Percentiles rank a stretch among this genome's conserved stretches.
These are phyloP conservation scores for Pelodytes ibericus DNA, from an alignment of 2,797 vertebrate species.

Conservation along the genomic window DNA sequence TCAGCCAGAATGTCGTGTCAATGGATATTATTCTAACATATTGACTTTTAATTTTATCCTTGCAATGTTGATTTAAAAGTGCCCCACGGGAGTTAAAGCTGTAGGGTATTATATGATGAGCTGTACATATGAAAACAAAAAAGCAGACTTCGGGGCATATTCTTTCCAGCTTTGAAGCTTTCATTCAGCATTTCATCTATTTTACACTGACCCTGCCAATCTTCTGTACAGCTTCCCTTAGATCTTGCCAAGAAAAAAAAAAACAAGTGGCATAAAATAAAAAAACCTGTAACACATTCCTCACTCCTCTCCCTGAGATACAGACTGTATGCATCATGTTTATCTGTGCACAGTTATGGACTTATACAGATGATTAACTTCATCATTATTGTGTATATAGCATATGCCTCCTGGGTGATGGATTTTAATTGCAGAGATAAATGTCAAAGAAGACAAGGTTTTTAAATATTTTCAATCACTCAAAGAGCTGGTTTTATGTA, in stretches of 20 bases:
- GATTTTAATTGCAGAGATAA: slow-evolving; percentile 33
- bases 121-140: slow-evolving; percentile 54
- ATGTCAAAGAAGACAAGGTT: neutral
- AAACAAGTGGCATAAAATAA: neutral
- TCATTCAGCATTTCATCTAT: slow-evolving; percentile 55
- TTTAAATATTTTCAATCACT: slow-evolving; percentile 9
- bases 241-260: slow-evolving; percentile 45
- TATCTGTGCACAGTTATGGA: slow-evolving; percentile 14
- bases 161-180: slow-evolving; percentile 51
- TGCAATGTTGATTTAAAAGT: slow-evolving; percentile 55
- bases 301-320: slow-evolving; percentile 6
- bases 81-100: slow-evolving; percentile 40
- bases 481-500: slow-evolving; percentile 9
- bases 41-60: slow-evolving; percentile 56
- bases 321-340: slow-evolving; percentile 22
- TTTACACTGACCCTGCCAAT: slow-evolving; percentile 55
- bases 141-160: slow-evolving; percentile 53
- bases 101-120: slow-evolving; percentile 53
- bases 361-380: slow-evolving; percentile 26
- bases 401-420: slow-evolving; percentile 12
- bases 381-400: slow-evolving; percentile 30
- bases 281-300: slow-evolving; percentile 27
- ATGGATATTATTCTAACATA: slow-evolving; percentile 52
- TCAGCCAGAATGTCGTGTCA: slow-evolving; percentile 8
- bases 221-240: slow-evolving; percentile 43